phyloP scores from a whole-genome alignment of 2,113 vertebrate species.

The Elaphurus davidianus region DNA sequence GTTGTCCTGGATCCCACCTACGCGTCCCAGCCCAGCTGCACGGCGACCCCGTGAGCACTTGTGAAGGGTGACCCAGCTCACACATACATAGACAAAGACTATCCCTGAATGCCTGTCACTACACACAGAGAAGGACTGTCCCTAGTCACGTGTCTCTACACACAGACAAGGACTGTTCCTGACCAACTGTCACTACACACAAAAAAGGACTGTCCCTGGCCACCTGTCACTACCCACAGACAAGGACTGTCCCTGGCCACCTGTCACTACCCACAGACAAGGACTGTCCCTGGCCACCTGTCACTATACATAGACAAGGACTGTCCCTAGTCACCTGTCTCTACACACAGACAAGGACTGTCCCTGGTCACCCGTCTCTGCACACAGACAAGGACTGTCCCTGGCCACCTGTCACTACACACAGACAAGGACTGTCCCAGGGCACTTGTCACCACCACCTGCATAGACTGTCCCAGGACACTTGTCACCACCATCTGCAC shows the following conservation, averaged over 20 bases:
- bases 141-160: background rate
- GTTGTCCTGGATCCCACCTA: background rate
- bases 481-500: background rate
- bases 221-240: fast-evolving
- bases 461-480: background rate
- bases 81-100: background rate
- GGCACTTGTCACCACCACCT: too few relatives aligned
- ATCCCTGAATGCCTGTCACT: too few relatives aligned
- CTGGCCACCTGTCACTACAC: background rate
- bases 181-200: background rate
- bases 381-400: background rate
- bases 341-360: background rate
- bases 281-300: background rate
- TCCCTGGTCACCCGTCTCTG: background rate
- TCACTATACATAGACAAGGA: fast-evolving
- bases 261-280: background rate
- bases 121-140: background rate
- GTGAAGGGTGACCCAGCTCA: background rate
- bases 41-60: background rate
- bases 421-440: too few relatives aligned
- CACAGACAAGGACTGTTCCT: background rate
- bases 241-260: background rate
- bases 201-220: background rate
- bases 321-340: background rate
- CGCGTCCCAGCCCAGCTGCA: fast-evolving